Percentiles rank a stretch among this genome's conserved stretches.
These are phyloP conservation scores for Orius laevigatus DNA, from an alignment of 1,140 invertebrate genomes.

Conservation along the genomic window DNA sequence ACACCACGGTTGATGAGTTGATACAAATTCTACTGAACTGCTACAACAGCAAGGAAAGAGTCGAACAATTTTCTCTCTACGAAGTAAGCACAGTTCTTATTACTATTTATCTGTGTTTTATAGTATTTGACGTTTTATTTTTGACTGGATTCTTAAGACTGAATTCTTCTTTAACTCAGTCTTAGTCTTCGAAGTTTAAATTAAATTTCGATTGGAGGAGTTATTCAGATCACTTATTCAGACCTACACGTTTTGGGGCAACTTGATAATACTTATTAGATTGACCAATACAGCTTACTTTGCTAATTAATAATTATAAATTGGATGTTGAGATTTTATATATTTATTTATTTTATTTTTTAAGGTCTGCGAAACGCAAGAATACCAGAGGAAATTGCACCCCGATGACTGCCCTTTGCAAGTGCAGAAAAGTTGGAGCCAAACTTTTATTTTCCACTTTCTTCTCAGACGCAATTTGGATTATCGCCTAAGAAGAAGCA, in stretches of 20 bases:
- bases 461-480: constrained; percentile 59
- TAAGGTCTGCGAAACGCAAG: constrained; percentile 42
- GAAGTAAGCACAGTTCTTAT: constrained; percentile 51
- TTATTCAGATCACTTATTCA: too few species aligned
- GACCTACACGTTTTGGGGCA: too few species aligned
- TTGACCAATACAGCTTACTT: too few species aligned
- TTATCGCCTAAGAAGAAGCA: constrained; percentile 41
- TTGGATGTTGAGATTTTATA: neutral
- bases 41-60: constrained; percentile 63
- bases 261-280: too few species aligned
- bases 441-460: constrained; percentile 49
- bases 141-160: too few species aligned
- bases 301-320: neutral
- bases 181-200: too few species aligned
- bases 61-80: constrained; percentile 73
- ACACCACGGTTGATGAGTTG: constrained; percentile 77
- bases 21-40: constrained; percentile 70
- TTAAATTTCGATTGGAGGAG: too few species aligned
- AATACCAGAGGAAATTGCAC: constrained; percentile 72
- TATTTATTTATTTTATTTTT: constrained; percentile 15
- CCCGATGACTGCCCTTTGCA: constrained; percentile 69
- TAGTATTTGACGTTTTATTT: too few species aligned
- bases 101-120: too few species aligned
- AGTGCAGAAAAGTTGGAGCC: constrained; percentile 60
- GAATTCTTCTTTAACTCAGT: too few species aligned